Evolutionary conservation across 30 jellyfish, hydroid and myxozoan species (phyloP).

Genomic region (Cassiopea xamachana): DNA sequence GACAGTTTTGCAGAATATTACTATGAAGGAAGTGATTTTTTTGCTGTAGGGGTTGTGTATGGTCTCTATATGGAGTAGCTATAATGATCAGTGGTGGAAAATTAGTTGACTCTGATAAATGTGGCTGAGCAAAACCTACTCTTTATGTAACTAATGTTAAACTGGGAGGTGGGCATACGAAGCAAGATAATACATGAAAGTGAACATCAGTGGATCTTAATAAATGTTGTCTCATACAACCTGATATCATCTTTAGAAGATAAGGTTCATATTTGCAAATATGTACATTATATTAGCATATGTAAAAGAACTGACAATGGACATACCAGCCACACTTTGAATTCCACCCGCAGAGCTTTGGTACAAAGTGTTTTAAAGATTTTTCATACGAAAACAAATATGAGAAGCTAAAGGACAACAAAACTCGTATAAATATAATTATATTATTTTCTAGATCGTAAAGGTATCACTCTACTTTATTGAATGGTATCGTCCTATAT

Average conservation of each 20-base stretch:
- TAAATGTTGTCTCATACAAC: not conserved
- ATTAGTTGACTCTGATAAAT: too few species aligned
- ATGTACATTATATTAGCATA: not conserved
- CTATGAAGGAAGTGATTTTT: constrained; percentile 29
- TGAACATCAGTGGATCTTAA: not conserved
- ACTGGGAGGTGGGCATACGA: too few species aligned
- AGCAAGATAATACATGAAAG: not conserved
- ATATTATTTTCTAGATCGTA: too few species aligned
- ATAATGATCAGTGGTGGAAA: not conserved
- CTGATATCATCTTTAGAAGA: not conserved
- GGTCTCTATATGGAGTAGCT: constrained; percentile 58
- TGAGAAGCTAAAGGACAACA: too few species aligned
- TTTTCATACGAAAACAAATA: too few species aligned
- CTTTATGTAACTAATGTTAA: too few species aligned
- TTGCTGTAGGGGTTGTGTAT: constrained; percentile 71
- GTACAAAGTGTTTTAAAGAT: too few species aligned
- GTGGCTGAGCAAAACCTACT: too few species aligned
- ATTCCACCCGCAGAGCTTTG: not conserved
- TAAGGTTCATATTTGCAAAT: not conserved
- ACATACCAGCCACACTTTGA: not conserved
- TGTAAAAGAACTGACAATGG: not conserved
- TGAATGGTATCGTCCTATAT: too few species aligned
- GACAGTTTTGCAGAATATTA: constrained; percentile 59
- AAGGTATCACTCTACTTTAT: too few species aligned
- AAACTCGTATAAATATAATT: too few species aligned